A percentile compares a stretch with the other conserved stretches of the same genome.
Evolutionary conservation across 1,140 invertebrate species (phyloP).

Genomic region (Harpegnathos saltator): DNA sequence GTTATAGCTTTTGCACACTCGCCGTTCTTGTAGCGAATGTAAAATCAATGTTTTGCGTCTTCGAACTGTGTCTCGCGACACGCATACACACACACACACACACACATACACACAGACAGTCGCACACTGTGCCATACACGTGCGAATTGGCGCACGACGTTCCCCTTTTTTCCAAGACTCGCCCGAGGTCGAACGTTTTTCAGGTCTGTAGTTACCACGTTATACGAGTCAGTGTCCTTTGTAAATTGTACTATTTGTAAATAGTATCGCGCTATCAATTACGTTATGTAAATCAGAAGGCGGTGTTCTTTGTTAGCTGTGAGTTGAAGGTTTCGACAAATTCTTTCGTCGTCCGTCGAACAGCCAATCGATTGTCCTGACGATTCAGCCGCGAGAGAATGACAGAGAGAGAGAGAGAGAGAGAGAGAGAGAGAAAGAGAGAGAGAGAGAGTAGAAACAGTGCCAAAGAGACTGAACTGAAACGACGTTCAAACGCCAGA

Average conservation of each 20-base stretch:
- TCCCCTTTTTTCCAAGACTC: slow-evolving; percentile 26
- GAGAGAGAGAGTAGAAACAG: slow-evolving; percentile 32
- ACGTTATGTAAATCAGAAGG: slow-evolving; percentile 15
- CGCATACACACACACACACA: neutral
- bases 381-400: slow-evolving; percentile 22
- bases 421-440: slow-evolving; percentile 28
- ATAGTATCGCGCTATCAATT: slow-evolving; percentile 45
- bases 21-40: neutral
- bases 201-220: slow-evolving; percentile 63
- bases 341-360: slow-evolving; percentile 32
- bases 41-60: neutral
- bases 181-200: slow-evolving; percentile 26
- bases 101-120: slow-evolving; percentile 15
- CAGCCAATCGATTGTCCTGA: slow-evolving; percentile 29
- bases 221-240: slow-evolving; percentile 61
- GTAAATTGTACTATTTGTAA: slow-evolving; percentile 47
- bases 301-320: slow-evolving; percentile 41
- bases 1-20: neutral
- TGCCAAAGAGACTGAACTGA: slow-evolving; percentile 66
- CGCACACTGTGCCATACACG: slow-evolving; percentile 65
- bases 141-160: slow-evolving; percentile 40
- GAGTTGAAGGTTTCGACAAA: slow-evolving; percentile 38
- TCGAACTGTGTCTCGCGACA: neutral
- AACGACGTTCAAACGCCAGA: slow-evolving; percentile 13
- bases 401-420: slow-evolving; percentile 59